A percentile compares a stretch with the other conserved stretches of the same genome.
Evolutionary conservation across 2,797 vertebrate species (phyloP).

Genomic region (Sciurus carolinensis): DNA sequence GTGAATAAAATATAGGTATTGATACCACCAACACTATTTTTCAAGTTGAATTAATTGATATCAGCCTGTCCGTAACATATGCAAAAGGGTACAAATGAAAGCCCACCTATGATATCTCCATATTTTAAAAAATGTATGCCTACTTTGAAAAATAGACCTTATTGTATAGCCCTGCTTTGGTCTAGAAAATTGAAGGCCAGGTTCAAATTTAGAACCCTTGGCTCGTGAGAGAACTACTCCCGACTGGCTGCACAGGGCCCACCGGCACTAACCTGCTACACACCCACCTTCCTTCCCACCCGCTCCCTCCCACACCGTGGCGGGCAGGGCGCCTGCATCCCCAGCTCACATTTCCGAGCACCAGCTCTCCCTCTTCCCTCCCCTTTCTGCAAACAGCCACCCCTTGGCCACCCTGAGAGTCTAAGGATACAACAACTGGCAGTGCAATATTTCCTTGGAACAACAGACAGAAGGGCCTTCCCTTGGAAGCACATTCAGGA

Average conservation of each 20-base stretch:
- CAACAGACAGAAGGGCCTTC: neutral
- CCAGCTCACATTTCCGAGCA: neutral
- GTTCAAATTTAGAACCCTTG: neutral
- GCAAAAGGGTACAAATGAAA: neutral
- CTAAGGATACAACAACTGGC: neutral
- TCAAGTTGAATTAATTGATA: neutral
- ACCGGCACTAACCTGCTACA: neutral
- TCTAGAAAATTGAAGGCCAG: conserved; percentile 8
- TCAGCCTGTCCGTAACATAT: conserved; percentile 21
- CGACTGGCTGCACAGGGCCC: neutral
- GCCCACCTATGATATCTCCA: neutral
- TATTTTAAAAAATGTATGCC: neutral
- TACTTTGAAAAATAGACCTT: conserved; percentile 21
- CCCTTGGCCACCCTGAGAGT: neutral
- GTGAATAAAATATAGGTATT: neutral
- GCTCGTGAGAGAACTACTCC: neutral
- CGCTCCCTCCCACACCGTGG: neutral
- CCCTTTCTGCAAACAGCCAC: neutral
- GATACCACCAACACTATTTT: neutral
- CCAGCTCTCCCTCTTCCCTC: neutral
- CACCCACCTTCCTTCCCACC: neutral
- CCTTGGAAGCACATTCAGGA: neutral
- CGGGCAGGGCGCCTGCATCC: neutral
- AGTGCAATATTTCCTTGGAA: neutral
- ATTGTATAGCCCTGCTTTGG: neutral